Conservation (phyloP, 2,888 invertebrate species). For the Ernsta delagoae region DNA sequence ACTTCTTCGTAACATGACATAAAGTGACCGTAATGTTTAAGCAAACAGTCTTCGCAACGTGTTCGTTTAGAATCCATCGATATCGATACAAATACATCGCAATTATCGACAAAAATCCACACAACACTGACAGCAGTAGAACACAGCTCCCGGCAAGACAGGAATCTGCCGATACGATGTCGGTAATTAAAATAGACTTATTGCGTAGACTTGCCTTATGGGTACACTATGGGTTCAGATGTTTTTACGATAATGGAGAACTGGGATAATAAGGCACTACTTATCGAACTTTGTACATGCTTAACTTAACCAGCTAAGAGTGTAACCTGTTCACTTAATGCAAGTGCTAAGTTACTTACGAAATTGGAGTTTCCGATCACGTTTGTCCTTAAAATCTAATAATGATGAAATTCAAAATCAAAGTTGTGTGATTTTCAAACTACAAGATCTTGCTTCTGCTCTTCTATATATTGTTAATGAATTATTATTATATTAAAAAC, state of each 20-base stretch:
- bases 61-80: not conserved
- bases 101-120: constrained; percentile 6
- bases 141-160: constrained; percentile 80
- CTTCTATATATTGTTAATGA: no score
- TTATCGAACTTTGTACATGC: constrained; percentile 7
- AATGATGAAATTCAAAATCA: no score
- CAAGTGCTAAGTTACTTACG: no score
- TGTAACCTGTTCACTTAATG: no score
- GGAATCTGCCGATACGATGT: constrained; percentile 82
- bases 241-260: constrained; percentile 39
- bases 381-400: no score
- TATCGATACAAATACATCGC: not conserved
- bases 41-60: no score
- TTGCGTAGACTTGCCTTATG: constrained; percentile 62
- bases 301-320: not conserved
- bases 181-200: constrained; percentile 84
- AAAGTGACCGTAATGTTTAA: no score
- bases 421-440: no score
- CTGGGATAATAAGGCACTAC: constrained; percentile 10
- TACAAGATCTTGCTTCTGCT: no score
- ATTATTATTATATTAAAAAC: no score
- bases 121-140: constrained; percentile 65
- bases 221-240: constrained; percentile 47
- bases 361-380: no score
- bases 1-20: no score